These are phyloP conservation scores for Dermatemys mawii DNA, from an alignment of 2,113 vertebrate genomes.

Conservation along the genomic window DNA sequence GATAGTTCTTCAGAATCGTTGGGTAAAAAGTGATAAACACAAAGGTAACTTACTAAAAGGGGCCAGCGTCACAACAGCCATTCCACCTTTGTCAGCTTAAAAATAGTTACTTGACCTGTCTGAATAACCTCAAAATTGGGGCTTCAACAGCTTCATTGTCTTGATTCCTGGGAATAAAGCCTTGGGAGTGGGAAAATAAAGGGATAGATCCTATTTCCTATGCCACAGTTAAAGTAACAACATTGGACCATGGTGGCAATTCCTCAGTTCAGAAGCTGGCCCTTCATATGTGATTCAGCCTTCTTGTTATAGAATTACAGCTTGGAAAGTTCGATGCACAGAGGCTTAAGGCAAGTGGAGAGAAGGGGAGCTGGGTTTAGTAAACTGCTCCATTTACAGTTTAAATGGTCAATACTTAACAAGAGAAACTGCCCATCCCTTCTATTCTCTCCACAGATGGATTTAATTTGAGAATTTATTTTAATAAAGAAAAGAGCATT, in stretches of 20 bases:
- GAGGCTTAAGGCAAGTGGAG: background rate
- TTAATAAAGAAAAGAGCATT: background rate
- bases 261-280: background rate
- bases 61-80: background rate
- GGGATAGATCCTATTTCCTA: background rate
- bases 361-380: background rate
- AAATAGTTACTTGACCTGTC: background rate
- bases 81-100: background rate
- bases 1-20: background rate
- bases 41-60: background rate
- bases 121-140: background rate
- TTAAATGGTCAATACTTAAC: background rate
- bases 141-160: background rate
- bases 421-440: background rate
- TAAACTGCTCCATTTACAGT: background rate
- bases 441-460: background rate
- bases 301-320: background rate
- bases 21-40: background rate
- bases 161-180: background rate
- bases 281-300: background rate
- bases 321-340: background rate
- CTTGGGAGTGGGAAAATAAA: background rate
- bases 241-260: fast-evolving
- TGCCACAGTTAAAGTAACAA: background rate
- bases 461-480: constrained; percentile 16